Percentiles rank a stretch among this genome's conserved stretches.
Conservation (phyloP, 2,113 vertebrate genomes). For the Callorhinus ursinus region DNA sequence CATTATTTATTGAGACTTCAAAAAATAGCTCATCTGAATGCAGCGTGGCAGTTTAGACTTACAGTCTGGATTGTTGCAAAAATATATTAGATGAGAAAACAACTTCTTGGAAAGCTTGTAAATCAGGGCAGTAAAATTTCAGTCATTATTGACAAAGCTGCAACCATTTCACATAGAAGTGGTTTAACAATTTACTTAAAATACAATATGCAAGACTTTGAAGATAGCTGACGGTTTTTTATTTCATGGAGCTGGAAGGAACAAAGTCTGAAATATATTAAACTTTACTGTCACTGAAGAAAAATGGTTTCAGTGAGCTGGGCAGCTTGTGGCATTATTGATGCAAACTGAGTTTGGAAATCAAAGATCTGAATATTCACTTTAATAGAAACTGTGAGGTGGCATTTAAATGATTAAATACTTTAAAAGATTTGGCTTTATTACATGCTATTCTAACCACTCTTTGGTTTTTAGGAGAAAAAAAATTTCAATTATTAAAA, state of each 20-base stretch:
- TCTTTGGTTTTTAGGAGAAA: constrained; percentile 34
- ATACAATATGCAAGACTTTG: constrained; percentile 31
- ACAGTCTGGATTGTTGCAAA: not conserved
- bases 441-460: not conserved
- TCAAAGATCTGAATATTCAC: not conserved
- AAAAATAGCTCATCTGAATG: not conserved
- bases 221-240: constrained; percentile 10
- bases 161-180: not conserved
- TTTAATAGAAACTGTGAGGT: not conserved
- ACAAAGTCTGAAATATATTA: constrained; percentile 40
- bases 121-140: constrained; percentile 48
- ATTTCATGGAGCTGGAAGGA: constrained; percentile 26
- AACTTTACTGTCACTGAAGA: constrained; percentile 13
- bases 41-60: not conserved
- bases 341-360: not conserved
- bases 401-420: not conserved
- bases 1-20: constrained; percentile 18
- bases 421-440: not conserved
- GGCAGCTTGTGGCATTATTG: not conserved
- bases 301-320: not conserved
- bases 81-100: not conserved
- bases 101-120: not conserved
- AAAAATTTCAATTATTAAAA: not conserved
- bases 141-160: constrained; percentile 22
- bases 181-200: constrained; percentile 58